Percentiles rank a stretch among this genome's conserved stretches.
phyloP scores from a whole-genome alignment of 2,113 vertebrate species.

The Forbesichthys agassizii region DNA sequence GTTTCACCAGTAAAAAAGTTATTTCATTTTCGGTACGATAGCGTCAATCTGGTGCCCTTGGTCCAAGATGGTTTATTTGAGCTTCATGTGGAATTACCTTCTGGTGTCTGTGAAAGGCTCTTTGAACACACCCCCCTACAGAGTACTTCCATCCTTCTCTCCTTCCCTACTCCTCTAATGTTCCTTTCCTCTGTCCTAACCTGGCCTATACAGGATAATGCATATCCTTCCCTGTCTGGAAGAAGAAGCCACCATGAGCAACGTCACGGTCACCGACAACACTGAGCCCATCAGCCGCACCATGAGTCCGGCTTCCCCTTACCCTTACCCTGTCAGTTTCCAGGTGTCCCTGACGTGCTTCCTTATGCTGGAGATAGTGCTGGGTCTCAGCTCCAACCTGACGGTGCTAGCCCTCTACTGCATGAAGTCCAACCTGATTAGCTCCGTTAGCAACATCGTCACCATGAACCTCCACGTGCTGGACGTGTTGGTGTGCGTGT shows the following conservation, averaged over 20 bases:
- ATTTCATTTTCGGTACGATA: background rate
- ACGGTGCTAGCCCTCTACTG: constrained; percentile 98
- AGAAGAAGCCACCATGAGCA: constrained; percentile 95
- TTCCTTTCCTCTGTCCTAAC: constrained; percentile 1
- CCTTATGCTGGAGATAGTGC: constrained; percentile 95
- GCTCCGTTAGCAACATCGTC: constrained; percentile 98
- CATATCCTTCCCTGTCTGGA: constrained; percentile 86
- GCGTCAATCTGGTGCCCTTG: background rate
- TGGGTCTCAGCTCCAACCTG: constrained; percentile 98
- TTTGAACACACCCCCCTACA: constrained; percentile 1
- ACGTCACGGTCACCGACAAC: constrained; percentile 94
- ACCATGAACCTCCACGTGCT: constrained; percentile 98
- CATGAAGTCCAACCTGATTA: constrained; percentile 99
- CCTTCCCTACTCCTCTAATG: constrained; percentile 12
- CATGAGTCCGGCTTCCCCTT: constrained; percentile 85
- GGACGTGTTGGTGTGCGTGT: constrained; percentile 94
- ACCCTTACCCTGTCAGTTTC: constrained; percentile 86
- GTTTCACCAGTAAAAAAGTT: constrained; percentile 20
- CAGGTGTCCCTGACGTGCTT: constrained; percentile 96
- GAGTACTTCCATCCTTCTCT: constrained; percentile 5
- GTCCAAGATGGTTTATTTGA: background rate
- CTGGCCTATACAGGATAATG: constrained; percentile 86
- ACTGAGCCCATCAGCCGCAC: constrained; percentile 85
- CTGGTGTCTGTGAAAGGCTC: constrained; percentile 3
- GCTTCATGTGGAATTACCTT: constrained; percentile 5